Evolutionary conservation across 2,113 vertebrate genomes (phyloP).

Genomic region (Melospiza georgiana): DNA sequence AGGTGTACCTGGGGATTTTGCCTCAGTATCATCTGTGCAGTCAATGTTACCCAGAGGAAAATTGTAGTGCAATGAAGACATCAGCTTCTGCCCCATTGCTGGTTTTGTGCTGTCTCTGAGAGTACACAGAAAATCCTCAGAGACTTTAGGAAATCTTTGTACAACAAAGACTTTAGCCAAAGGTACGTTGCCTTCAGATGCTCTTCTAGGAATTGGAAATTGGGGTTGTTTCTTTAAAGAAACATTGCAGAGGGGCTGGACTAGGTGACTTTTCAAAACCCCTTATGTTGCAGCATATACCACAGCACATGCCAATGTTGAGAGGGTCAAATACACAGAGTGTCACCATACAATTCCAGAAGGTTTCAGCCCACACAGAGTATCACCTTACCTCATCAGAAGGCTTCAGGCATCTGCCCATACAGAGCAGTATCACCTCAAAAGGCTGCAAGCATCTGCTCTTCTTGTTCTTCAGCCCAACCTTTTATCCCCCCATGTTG

Average conservation of each 20-base stretch:
- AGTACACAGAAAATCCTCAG: not conserved
- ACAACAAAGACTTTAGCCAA: not conserved
- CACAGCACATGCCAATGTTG: not conserved
- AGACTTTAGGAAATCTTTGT: not conserved
- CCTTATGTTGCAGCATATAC: not conserved
- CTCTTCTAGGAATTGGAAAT: not conserved
- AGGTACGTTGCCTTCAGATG: not conserved
- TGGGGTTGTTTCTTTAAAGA: not conserved
- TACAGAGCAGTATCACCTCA: fast-evolving
- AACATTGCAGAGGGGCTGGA: not conserved
- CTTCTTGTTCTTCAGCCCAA: not conserved
- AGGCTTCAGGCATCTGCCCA: not conserved
- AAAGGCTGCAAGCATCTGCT: not conserved
- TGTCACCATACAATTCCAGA: not conserved
- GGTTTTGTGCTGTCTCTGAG: not conserved
- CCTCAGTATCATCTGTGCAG: not conserved
- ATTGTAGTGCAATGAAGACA: not conserved
- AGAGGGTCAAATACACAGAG: not conserved
- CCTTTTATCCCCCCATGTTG: not conserved
- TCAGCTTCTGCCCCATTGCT: not conserved
- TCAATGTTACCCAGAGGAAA: not conserved
- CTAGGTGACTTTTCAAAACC: not conserved
- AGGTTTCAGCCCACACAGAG: not conserved
- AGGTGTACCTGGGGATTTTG: not conserved
- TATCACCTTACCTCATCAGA: not conserved